Evolutionary conservation across 1,140 invertebrate genomes (phyloP).

Genomic region (Saccostrea echinata): DNA sequence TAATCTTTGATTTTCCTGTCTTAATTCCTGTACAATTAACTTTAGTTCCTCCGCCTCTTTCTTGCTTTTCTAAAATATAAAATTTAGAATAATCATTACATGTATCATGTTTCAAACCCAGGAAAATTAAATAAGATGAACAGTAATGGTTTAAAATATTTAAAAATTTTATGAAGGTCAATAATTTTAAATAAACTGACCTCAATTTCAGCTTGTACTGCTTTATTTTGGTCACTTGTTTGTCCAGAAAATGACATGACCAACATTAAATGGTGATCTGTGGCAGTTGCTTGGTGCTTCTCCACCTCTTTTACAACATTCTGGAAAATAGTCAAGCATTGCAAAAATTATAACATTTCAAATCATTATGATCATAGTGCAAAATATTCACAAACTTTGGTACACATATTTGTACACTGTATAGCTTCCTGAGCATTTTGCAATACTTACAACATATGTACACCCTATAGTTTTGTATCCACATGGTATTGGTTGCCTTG

Average conservation of each 20-base stretch:
- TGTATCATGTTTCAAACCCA: no score
- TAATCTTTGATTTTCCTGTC: constrained; percentile 12
- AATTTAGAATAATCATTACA: background rate
- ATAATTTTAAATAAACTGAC: background rate
- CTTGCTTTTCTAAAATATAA: constrained; percentile 15
- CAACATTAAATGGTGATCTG: constrained; percentile 25
- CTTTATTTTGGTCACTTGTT: constrained; percentile 2
- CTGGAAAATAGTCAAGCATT: background rate
- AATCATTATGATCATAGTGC: background rate
- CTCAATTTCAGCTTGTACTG: background rate
- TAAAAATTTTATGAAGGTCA: no score
- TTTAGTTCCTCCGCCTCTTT: background rate
- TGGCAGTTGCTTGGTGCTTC: background rate
- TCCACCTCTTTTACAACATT: background rate
- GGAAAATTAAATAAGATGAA: no score
- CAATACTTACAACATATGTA: constrained; percentile 1
- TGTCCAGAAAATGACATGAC: background rate
- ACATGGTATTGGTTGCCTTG: background rate
- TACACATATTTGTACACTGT: background rate
- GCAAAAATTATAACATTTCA: no score
- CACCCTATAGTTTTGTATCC: constrained; percentile 23
- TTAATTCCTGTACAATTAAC: background rate
- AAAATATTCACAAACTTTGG: background rate
- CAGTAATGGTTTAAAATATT: no score
- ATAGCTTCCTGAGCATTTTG: background rate